A percentile compares a stretch with the other conserved stretches of the same genome.
Conservation (phyloP, 2,888 invertebrate species). For the Phymatocera aterrima region DNA sequence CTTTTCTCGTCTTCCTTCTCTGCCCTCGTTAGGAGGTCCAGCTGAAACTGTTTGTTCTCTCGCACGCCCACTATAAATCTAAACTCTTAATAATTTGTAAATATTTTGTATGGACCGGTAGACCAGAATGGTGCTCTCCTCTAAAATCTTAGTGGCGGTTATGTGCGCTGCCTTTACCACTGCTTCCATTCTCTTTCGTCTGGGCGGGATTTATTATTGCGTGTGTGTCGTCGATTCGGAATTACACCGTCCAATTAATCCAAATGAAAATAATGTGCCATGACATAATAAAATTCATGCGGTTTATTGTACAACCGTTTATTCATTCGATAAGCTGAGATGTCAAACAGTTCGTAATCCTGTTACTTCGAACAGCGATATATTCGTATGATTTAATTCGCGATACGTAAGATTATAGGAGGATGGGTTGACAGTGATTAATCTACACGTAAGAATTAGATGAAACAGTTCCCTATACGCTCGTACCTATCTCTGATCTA, state of each 20-base stretch:
- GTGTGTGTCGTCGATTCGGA: background rate
- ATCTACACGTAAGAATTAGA: background rate
- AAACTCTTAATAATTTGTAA: constrained; percentile 42
- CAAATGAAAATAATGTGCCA: background rate
- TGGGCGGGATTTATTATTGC: background rate
- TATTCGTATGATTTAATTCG: constrained; percentile 16
- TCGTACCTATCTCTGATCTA: background rate
- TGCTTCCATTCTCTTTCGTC: background rate
- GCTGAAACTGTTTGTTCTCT: constrained; percentile 40
- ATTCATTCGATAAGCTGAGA: background rate
- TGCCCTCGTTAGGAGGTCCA: constrained; percentile 40
- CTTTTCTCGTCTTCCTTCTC: constrained; percentile 3
- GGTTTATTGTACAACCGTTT: background rate
- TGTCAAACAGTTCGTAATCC: constrained; percentile 18
- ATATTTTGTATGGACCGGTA: constrained; percentile 35
- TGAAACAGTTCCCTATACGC: background rate
- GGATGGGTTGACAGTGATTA: constrained; percentile 8
- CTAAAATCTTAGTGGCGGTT: background rate
- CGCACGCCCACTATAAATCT: constrained; percentile 40
- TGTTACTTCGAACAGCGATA: constrained; percentile 3
- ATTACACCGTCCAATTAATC: background rate
- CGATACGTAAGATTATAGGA: constrained; percentile 1
- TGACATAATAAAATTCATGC: background rate
- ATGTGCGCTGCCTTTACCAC: background rate
- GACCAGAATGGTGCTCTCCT: background rate